Base-by-base conservation (phyloP, 2,797 vertebrate genomes). In the Enteromius mattozi region DNA sequence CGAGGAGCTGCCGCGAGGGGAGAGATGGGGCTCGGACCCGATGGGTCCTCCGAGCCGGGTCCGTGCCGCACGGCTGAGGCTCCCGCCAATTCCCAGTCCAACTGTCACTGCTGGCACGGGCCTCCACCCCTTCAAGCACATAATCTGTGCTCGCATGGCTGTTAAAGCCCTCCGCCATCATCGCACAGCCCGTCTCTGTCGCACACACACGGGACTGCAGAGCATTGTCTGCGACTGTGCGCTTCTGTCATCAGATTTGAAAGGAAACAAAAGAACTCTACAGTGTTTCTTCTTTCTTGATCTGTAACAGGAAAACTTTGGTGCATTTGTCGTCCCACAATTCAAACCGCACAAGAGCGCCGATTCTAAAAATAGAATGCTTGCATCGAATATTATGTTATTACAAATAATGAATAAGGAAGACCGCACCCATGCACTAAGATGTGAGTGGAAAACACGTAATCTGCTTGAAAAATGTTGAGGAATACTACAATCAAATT, bases 101-200 rank as follows among this genome's bases (percentile, higher is more conserved):
- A 96, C 95, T 96, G 95, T 96, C 95, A 93, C 89, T 94, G 92
- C 93, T 96, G 95, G 95, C 94, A 95, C 91, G 88, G 90, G 78
- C 88, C 88, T 92, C 92, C 92, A 91, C 90, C 92, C 93, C 92
- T 95, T 93, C 93, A 94, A 94, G 94, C 95, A 93, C 92, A 94
- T 94, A 95, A 95, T 95, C 94, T 94, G 93, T 91, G 92, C 93
- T 94, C 92, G 89, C 93, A 92, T 93, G 93, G 94, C 93, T 92
- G 93, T 93, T 95, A 94, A 95, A 91, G 93, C 92, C 92, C 92
- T 93, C 90, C 91, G 82, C 88, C 90, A 87, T 89, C 85, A 78
- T 89, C 85, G 51, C 66, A 70, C 76, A 54, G 42, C 40, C 54
- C 61, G 19, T 65, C 86, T 47, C 68, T 10, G 0, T 10, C 37